Conservation (phyloP, 2,888 invertebrate species). For the Abscondita cerata region DNA sequence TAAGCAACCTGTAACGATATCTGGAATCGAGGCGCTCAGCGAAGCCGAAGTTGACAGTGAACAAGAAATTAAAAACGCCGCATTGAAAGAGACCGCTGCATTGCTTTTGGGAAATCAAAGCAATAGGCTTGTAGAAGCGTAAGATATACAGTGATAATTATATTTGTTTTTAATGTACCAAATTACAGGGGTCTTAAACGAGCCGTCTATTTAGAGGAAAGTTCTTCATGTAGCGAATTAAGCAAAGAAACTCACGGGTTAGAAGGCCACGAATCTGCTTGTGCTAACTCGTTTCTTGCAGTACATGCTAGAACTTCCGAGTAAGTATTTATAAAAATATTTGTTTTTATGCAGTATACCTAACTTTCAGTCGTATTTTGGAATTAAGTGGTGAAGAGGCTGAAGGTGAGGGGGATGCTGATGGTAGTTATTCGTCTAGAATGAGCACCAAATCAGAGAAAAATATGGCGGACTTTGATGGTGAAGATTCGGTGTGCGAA, state of each 20-base stretch:
- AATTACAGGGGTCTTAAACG: slow-evolving; percentile 49
- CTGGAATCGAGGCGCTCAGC: slow-evolving; percentile 52
- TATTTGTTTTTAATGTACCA: background rate
- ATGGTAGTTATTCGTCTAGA: slow-evolving; percentile 91
- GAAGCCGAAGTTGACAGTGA: slow-evolving; percentile 57
- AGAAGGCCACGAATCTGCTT: slow-evolving; percentile 49
- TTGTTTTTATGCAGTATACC: slow-evolving; percentile 4
- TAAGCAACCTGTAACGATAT: slow-evolving; percentile 47
- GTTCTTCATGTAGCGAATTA: slow-evolving; percentile 58
- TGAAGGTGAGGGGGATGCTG: slow-evolving; percentile 62
- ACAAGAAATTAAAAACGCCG: slow-evolving; percentile 49
- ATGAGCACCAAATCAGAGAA: slow-evolving; percentile 94
- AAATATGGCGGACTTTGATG: slow-evolving; percentile 94
- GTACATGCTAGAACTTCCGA: slow-evolving; percentile 50
- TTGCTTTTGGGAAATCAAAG: slow-evolving; percentile 53
- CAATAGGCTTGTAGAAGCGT: slow-evolving; percentile 51
- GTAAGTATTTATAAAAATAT: slow-evolving; percentile 42
- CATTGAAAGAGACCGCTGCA: slow-evolving; percentile 50
- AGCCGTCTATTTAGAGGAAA: slow-evolving; percentile 56
- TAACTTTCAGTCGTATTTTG: slow-evolving; percentile 64
- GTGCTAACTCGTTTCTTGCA: slow-evolving; percentile 52
- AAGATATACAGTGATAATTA: slow-evolving; percentile 29
- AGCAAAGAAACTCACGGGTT: slow-evolving; percentile 55
- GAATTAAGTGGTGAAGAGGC: slow-evolving; percentile 73
- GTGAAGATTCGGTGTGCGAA: slow-evolving; percentile 87